Evolutionary conservation across 2,113 vertebrate genomes (phyloP), one percentile per base, ranked within the genome.

Genomic region (Cranoglanis bouderius): DNA sequence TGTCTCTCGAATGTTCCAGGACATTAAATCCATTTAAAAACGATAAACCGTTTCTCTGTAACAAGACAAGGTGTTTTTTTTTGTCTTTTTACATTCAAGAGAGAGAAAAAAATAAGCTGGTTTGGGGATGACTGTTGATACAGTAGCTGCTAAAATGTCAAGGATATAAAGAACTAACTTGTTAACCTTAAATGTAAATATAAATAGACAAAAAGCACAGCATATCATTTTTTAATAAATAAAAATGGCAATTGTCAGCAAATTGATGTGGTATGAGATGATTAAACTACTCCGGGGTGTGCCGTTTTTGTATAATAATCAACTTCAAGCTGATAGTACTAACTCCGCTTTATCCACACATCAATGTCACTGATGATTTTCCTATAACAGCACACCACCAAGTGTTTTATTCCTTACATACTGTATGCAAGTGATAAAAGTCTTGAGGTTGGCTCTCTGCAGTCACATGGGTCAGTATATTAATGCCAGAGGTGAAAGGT

Each of bases 401-500:
- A 21, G 19, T 57, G 80, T 40, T 55, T 82, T 35, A 57, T 82
- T 35, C 51, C 32, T 35, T 55, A 55, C n/a, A 57, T 19, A 38
- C 61, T 67, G 13, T 7, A 19, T 65, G 13, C 1, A 43, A 72
- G 10, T 26, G 3, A 49, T 49, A 24, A 19, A 80, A 38, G 77
- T 53, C 46, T 53, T 53, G 14, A 86, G 43, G n/a, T 72, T 43
- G 74, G 82, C 59, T 75, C 55, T 38, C 65, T 84, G 51, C 35
- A 70, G 40, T 63, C 46, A 26, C 16, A 26, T 26, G 49, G 63
- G 77, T 67, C 63, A 89, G 75, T 55, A 92, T 57, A 93, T 89
- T 86, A 88, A 86, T 89, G 82, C 93, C 93, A 93, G 93, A 87
- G 91, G 65, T 87, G 32, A 74, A 74, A 24, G 57, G 40, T 32